Conservation (phyloP, 2,797 vertebrate genomes). For the Eospalax fontanierii region DNA sequence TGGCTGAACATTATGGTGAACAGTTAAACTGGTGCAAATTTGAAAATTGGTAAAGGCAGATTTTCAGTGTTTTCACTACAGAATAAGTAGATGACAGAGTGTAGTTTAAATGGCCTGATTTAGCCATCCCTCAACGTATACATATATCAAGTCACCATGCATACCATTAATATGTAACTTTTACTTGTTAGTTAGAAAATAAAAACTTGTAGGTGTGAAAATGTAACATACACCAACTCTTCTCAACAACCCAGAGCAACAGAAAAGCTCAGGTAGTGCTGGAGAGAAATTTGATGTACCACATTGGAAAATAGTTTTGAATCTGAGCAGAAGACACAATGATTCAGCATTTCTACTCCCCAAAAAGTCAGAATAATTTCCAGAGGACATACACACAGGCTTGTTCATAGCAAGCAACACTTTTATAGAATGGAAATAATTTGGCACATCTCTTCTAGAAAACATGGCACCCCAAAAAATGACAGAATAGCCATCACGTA, state of each 20-base stretch:
- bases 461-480: neutral
- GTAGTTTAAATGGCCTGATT: neutral
- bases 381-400: neutral
- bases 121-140: neutral
- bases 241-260: neutral
- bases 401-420: neutral
- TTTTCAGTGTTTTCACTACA: neutral
- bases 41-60: neutral
- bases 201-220: neutral
- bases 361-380: neutral
- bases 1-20: too few species aligned
- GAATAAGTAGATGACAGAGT: neutral
- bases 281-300: neutral
- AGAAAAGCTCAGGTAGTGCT: neutral
- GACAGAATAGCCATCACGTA: neutral
- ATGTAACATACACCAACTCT: neutral
- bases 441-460: too few species aligned
- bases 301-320: conserved; percentile 8
- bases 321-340: neutral
- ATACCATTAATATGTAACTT: neutral
- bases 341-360: conserved; percentile 9
- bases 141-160: neutral
- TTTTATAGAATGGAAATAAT: too few species aligned
- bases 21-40: too few species aligned
- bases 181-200: neutral